A percentile compares a stretch with the other conserved stretches of the same genome.
Evolutionary conservation across 2,113 vertebrate species (phyloP).

Genomic region (Spizaetus ornatus): DNA sequence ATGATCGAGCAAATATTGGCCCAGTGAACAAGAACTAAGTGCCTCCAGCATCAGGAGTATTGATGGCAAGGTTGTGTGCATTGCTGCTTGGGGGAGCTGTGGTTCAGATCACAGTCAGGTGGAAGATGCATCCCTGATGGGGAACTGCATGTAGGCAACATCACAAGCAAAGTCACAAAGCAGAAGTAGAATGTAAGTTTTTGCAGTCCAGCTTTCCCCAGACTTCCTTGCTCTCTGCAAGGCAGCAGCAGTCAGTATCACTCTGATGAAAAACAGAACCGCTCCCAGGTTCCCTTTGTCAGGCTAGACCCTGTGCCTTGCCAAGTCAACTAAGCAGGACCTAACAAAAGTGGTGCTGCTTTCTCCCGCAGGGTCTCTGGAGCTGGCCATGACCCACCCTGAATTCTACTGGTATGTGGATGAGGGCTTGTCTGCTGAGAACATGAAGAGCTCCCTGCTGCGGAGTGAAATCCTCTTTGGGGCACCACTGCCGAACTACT

Average conservation of each 20-base stretch:
- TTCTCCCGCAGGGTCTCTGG: conserved; percentile 81
- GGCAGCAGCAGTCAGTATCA: not conserved
- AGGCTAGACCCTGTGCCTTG: not conserved
- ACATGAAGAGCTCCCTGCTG: conserved; percentile 88
- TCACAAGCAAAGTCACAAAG: not conserved
- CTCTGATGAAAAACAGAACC: not conserved
- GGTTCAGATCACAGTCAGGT: not conserved
- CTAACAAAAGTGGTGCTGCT: not conserved
- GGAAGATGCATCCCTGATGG: not conserved
- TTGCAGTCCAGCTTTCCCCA: not conserved
- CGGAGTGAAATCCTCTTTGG: conserved; percentile 95
- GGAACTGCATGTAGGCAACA: not conserved
- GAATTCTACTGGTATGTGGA: conserved; percentile 99
- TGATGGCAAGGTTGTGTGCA: not conserved
- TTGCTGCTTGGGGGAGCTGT: not conserved
- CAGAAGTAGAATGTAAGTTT: not conserved
- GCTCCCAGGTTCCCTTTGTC: not conserved
- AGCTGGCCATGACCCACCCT: conserved; percentile 94
- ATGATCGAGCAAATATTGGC: not conserved
- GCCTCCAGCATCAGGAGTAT: not conserved
- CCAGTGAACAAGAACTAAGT: not conserved
- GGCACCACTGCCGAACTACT: conserved; percentile 89
- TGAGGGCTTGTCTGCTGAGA: conserved; percentile 86
- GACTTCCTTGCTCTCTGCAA: not conserved
- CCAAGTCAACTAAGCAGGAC: not conserved